phyloP scores from a whole-genome alignment of 2,888 invertebrate genomes.

The Eudasyphora cyanicolor region DNA sequence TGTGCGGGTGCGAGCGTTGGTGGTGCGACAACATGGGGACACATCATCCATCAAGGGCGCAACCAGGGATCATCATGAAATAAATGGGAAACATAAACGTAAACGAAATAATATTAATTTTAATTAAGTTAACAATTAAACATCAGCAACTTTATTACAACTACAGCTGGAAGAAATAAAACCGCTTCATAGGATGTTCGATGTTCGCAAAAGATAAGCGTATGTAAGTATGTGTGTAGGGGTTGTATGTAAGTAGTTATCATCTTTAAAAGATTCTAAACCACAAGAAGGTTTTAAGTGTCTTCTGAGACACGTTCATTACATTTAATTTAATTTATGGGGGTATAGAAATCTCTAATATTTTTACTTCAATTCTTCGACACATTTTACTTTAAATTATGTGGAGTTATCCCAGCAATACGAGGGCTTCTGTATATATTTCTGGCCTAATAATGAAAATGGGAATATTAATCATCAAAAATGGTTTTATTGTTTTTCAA shows the following conservation, averaged over 20 bases:
- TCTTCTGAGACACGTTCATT: no score
- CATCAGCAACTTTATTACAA: neutral
- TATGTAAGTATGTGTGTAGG: neutral
- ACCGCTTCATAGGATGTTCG: neutral
- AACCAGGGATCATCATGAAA: constrained; percentile 3
- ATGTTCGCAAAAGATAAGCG: neutral
- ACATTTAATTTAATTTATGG: no score
- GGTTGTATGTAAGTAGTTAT: neutral
- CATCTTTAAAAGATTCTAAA: neutral
- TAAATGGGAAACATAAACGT: constrained; percentile 19
- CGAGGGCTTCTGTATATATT: no score
- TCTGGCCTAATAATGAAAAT: no score
- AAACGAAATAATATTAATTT: constrained; percentile 24
- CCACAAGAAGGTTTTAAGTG: no score
- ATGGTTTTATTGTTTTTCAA: no score
- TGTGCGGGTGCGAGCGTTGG: neutral
- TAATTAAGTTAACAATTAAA: constrained; percentile 52
- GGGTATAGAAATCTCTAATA: no score
- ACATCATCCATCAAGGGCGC: neutral
- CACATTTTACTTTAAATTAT: no score
- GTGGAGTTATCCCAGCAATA: no score
- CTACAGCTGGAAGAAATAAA: neutral
- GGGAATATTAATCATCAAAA: no score
- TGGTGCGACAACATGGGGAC: neutral
- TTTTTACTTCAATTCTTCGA: no score